These are phyloP conservation scores for Synergus laeviventris DNA, from an alignment of 2,888 invertebrate genomes.

Conservation along the genomic window DNA sequence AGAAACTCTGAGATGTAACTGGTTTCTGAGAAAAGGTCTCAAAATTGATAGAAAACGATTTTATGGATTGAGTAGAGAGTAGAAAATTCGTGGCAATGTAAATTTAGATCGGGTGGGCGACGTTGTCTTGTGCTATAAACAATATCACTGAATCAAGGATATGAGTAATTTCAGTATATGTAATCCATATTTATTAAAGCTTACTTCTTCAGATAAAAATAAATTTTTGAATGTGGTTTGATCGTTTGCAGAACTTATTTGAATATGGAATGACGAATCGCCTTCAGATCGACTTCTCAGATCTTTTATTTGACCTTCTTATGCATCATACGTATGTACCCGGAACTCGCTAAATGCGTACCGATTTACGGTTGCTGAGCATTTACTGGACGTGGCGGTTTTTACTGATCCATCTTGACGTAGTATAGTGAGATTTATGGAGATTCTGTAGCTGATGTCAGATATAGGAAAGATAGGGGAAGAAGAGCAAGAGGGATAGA, in stretches of 20 bases:
- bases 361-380: constrained; percentile 48
- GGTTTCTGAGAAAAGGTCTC: background rate
- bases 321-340: constrained; percentile 49
- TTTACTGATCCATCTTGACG: constrained; percentile 74
- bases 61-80: background rate
- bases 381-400: constrained; percentile 69
- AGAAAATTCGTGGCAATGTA: background rate
- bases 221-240: background rate
- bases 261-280: constrained; percentile 63
- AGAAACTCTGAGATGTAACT: background rate
- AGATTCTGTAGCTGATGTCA: constrained; percentile 61
- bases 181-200: background rate
- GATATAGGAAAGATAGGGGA: constrained; percentile 50
- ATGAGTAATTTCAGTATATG: background rate
- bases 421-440: constrained; percentile 75
- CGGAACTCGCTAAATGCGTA: constrained; percentile 51
- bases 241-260: background rate
- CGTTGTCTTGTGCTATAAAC: background rate
- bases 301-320: constrained; percentile 50
- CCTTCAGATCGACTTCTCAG: constrained; percentile 64
- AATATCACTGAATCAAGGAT: background rate
- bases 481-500: constrained; percentile 42
- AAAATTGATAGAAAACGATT: constrained; percentile 16
- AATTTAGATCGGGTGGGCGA: constrained; percentile 23
- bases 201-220: background rate